These are phyloP conservation scores for Paratilapia polleni DNA, from an alignment of 2,113 vertebrate species.

Conservation along the genomic window DNA sequence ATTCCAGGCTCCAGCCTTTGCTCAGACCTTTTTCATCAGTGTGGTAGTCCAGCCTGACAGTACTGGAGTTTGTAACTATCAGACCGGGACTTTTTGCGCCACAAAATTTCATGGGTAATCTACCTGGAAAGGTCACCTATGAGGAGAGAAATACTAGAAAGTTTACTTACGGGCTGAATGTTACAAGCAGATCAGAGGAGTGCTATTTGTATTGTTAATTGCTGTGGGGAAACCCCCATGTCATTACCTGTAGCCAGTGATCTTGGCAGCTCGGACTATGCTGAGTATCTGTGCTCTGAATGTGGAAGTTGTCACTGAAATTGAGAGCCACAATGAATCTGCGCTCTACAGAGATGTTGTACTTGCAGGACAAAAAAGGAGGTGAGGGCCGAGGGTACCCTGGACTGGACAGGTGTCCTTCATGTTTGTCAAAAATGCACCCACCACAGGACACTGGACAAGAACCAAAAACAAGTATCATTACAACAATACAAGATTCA, in stretches of 20 bases:
- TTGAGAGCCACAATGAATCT: constrained; percentile 74
- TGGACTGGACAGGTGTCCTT: constrained; percentile 77
- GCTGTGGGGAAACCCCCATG: not conserved
- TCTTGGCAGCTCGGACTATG: constrained; percentile 53
- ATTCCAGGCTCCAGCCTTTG: constrained; percentile 76
- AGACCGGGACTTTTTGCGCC: constrained; percentile 72
- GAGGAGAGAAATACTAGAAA: not conserved
- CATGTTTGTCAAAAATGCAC: constrained; percentile 70
- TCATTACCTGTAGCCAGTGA: constrained; percentile 79
- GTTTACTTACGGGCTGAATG: not conserved
- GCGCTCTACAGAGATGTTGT: constrained; percentile 71
- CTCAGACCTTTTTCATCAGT: constrained; percentile 71
- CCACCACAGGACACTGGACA: constrained; percentile 72
- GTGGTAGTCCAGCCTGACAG: constrained; percentile 75
- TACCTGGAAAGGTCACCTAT: constrained; percentile 67
- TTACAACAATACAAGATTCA: not conserved
- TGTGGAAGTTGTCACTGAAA: constrained; percentile 76
- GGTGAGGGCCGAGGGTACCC: constrained; percentile 70
- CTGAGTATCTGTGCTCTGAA: constrained; percentile 64
- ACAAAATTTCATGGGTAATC: constrained; percentile 64
- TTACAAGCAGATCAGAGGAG: not conserved
- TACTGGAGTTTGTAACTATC: constrained; percentile 61
- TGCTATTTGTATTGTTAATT: not conserved
- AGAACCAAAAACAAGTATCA: not conserved
- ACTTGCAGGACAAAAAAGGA: constrained; percentile 72